Evolutionary conservation across 2,797 vertebrate species (phyloP), one percentile per base, ranked within the genome.

Genomic region (Enteromius paludinosus): DNA sequence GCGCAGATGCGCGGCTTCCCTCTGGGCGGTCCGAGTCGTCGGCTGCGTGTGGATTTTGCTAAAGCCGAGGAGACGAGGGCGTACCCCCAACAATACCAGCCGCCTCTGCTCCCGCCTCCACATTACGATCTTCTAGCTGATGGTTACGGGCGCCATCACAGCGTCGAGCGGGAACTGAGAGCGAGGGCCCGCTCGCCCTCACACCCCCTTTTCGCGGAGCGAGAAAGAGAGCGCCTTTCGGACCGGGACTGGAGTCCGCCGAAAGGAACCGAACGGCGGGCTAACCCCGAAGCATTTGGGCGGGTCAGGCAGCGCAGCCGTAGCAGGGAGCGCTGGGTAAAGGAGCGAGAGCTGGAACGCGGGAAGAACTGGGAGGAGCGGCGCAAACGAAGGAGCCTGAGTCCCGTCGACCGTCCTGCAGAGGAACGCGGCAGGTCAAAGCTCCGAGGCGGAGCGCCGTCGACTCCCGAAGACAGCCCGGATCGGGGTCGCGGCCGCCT

Each of bases 1-100:
- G 95, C 96, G 0, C 98, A 99, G 89, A 99, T 99, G 98, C 93
- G 97, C 80, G 98, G 98, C 9, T 99, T 99, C 30, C 96, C 97
- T 0, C 54, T 99, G 83, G 97, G 97, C 0, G 98, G 97, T 0
- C 95, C 97, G 0, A 97, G 97, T 83, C 95, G 97, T 2, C 93
- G 98, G 1, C 95, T 99, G 11, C 92, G 98, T 0, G 97, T 99
- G 77, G 98, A 99, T 92, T 99, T 99, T 79, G 98, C 98, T 74
- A 99, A 98, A 87, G 96, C 96, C 0, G 98, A 99, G 92, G 98
- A 99, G 86, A 86, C 91, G 0, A 95, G 97, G 2, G 92, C 95
- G 0, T 99, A 98, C 69, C 97, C 97, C 0, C 94, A 95, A 9
- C 97, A 96, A 59, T 97, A 97, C 92, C 96, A 94, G 87, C 95